Evolutionary conservation across 2,888 invertebrate genomes (phyloP).

Genomic region (Dynastes maya): DNA sequence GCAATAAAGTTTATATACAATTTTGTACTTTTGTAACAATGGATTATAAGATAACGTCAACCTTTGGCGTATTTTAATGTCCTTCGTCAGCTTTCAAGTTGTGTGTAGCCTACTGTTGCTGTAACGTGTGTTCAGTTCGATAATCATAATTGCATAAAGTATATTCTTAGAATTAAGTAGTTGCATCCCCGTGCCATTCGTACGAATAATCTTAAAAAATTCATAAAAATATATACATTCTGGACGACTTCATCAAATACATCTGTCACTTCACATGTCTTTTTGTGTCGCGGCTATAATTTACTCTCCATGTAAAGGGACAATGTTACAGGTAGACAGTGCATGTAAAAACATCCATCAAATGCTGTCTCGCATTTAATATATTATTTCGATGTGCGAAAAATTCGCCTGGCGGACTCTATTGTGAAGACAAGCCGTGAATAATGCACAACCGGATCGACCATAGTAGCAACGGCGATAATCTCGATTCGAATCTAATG

Average conservation of each 20-base stretch:
- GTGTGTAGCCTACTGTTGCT: too few relatives aligned
- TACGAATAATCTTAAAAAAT: too few relatives aligned
- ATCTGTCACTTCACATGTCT: neutral
- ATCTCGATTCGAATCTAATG: constrained; percentile 50
- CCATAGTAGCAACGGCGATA: constrained; percentile 41
- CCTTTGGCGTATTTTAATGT: too few relatives aligned
- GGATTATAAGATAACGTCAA: too few relatives aligned
- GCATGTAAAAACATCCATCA: constrained; percentile 36
- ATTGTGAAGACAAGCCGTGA: constrained; percentile 47
- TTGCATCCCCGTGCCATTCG: too few relatives aligned
- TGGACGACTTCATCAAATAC: constrained; percentile 1
- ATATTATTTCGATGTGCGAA: constrained; percentile 39
- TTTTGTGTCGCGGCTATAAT: constrained; percentile 12
- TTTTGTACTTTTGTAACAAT: too few relatives aligned
- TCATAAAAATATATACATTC: neutral
- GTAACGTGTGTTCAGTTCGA: too few relatives aligned
- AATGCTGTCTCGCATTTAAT: constrained; percentile 34
- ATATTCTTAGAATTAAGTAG: too few relatives aligned
- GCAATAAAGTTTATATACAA: too few relatives aligned
- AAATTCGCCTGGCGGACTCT: constrained; percentile 32
- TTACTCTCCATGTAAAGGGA: constrained; percentile 19
- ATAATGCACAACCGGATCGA: constrained; percentile 48
- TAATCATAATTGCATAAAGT: too few relatives aligned
- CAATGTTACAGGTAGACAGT: constrained; percentile 22
- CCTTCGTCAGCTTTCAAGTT: too few relatives aligned